A percentile compares a stretch with the other conserved stretches of the same genome.
Conservation (phyloP, 2,888 invertebrate species). For the Rugalucina vietnamica region DNA sequence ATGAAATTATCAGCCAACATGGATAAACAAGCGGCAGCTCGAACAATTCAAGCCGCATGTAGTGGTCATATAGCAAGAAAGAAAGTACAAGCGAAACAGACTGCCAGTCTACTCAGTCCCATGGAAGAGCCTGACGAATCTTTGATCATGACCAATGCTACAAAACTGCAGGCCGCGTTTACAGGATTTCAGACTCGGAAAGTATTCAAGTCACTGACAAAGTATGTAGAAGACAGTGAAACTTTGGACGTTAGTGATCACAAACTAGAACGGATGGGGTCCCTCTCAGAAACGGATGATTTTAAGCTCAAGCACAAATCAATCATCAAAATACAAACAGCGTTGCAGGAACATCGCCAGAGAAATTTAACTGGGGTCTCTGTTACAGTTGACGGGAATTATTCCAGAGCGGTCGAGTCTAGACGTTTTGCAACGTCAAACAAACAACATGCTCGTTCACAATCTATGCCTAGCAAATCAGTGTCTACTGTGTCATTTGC, state of each 20-base stretch:
- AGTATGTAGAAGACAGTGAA: slow-evolving; percentile 35
- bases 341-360: slow-evolving; percentile 37
- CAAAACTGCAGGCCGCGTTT: slow-evolving; percentile 58
- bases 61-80: slow-evolving; percentile 25
- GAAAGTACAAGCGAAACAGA: not conserved
- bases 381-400: not conserved
- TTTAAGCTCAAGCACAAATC: slow-evolving; percentile 57
- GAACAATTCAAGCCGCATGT: slow-evolving; percentile 29
- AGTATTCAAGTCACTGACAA: slow-evolving; percentile 55
- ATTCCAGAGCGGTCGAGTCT: not conserved
- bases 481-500: not conserved
- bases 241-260: not conserved
- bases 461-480: not conserved
- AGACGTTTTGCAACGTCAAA: not conserved
- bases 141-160: slow-evolving; percentile 22
- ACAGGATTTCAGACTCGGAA: slow-evolving; percentile 52
- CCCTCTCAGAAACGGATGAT: slow-evolving; percentile 59
- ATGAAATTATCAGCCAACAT: not conserved
- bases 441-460: not conserved
- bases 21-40: not conserved
- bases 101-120: too few relatives aligned
- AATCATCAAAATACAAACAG: slow-evolving; percentile 54
- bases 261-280: slow-evolving; percentile 51
- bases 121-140: too few relatives aligned
- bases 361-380: not conserved